A percentile compares a stretch with the other conserved stretches of the same genome.
These are phyloP conservation scores for Menidia beryllina DNA, from an alignment of 2,113 vertebrate genomes.

Conservation along the genomic window DNA sequence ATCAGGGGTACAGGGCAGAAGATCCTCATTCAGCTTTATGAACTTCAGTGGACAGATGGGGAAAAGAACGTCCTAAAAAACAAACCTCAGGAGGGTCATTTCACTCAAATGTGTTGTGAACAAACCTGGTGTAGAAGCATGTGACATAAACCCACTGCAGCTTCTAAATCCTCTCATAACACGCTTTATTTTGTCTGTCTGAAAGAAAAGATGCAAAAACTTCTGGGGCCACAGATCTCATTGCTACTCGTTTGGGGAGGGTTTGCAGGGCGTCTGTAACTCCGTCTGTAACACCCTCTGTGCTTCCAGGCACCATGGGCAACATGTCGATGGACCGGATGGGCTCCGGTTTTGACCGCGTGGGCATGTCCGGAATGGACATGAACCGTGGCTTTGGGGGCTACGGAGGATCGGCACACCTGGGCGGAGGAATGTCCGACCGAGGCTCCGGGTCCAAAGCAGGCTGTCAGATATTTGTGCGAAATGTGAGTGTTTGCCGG, in stretches of 20 bases:
- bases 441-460: slow-evolving; percentile 88
- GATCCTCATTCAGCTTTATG: too few relatives aligned
- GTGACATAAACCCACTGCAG: too few relatives aligned
- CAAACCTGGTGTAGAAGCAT: too few relatives aligned
- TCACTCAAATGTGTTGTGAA: neutral
- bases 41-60: too few relatives aligned
- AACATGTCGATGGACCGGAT: slow-evolving; percentile 92
- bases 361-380: slow-evolving; percentile 90
- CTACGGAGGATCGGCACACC: slow-evolving; percentile 77
- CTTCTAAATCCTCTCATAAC: too few relatives aligned
- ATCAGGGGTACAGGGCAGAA: too few relatives aligned
- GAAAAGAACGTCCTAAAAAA: too few relatives aligned
- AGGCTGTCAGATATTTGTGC: slow-evolving; percentile 98
- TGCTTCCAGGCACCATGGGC: slow-evolving; percentile 85
- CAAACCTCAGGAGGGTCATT: slow-evolving; percentile 1
- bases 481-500: slow-evolving; percentile 88
- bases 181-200: too few relatives aligned
- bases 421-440: slow-evolving; percentile 90
- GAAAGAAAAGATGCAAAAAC: too few relatives aligned
- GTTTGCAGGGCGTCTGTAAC: neutral
- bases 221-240: neutral
- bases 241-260: neutral
- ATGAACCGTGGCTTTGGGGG: slow-evolving; percentile 91
- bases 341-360: slow-evolving; percentile 90
- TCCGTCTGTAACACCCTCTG: too few relatives aligned